Base-by-base conservation (phyloP, 1,140 invertebrate genomes). In the Lasaia peninsularis region DNA sequence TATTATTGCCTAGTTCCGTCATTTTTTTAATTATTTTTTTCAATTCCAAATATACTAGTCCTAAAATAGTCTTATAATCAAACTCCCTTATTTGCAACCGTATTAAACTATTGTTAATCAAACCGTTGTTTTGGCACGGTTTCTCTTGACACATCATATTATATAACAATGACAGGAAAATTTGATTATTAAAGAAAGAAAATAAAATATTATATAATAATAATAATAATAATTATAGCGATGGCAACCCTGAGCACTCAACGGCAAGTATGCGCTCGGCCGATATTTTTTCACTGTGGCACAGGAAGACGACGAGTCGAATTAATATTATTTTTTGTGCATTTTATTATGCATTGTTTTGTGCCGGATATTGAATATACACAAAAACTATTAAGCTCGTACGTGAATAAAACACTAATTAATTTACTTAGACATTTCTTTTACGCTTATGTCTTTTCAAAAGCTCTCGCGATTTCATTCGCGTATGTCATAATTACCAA, bases 231-330 rank as follows among this genome's bases (percentile, higher is more conserved):
- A 67, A 71, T 5, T 6, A 3, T 2, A 3, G 18, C 2, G 21
- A 49, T 31, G 74, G 5, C 80, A 83, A 21, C 82, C 82, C 82
- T 83, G 60, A 40, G 34, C 65, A 65, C 20, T 35, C 48, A 56
- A 24, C 61, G 56, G 66, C 65, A 69, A 77, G 80, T 82, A 80
- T 80, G 77, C 80, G 71, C 79, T 64, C 66, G 66, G 70, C 75
- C 75, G 75, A 82, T 82, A 82, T 82, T 86, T 86, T 82, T 86
- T 83, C 79, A 76, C 68, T 65, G 64, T 56, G 62, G 66, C 67
- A 78, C 64, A 74, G 60, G 70, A 71, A 63, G 33, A 52, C 55
- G 48, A 54, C 60, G 73, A 86, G 78, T 78, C 60, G 77, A 62
- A 58, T 63, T 71, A 51, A 63, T 57, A 69, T 61, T 58, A 60